Evolutionary conservation across 2,888 invertebrate species (phyloP).

Genomic region (Marasmarcha lunaedactyla): DNA sequence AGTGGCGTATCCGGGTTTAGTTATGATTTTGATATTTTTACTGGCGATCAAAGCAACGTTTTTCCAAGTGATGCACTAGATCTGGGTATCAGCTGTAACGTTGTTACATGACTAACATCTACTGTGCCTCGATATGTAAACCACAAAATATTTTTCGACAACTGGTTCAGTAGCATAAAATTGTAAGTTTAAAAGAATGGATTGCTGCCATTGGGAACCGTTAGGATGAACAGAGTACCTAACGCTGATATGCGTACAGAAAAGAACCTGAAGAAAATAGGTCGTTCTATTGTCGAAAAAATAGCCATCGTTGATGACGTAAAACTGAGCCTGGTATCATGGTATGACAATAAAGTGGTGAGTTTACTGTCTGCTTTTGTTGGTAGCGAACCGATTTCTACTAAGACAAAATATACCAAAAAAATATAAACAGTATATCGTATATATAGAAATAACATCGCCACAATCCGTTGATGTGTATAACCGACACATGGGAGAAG

Average conservation of each 20-base stretch:
- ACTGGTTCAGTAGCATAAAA: neutral
- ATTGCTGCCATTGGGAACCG: constrained; percentile 3
- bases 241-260: constrained; percentile 7
- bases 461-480: no score
- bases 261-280: constrained; percentile 8
- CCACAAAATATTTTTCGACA: neutral
- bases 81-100: constrained; percentile 1
- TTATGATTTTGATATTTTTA: constrained; percentile 2
- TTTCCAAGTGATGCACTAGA: neutral
- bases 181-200: neutral
- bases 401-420: no score
- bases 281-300: constrained; percentile 6
- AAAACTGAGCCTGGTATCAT: no score
- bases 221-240: constrained; percentile 5
- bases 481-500: no score
- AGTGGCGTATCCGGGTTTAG: neutral
- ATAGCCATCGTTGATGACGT: constrained; percentile 5
- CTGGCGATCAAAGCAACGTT: constrained; percentile 1
- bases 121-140: neutral
- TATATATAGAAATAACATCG: no score
- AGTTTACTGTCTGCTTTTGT: no score
- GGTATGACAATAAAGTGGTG: no score
- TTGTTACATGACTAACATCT: neutral
- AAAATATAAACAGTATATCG: no score
- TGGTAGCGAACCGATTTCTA: no score